A percentile compares a stretch with the other conserved stretches of the same genome.
These are phyloP conservation scores for Omphaloscelis lunosa DNA, from an alignment of 2,888 invertebrate species.

Conservation along the genomic window DNA sequence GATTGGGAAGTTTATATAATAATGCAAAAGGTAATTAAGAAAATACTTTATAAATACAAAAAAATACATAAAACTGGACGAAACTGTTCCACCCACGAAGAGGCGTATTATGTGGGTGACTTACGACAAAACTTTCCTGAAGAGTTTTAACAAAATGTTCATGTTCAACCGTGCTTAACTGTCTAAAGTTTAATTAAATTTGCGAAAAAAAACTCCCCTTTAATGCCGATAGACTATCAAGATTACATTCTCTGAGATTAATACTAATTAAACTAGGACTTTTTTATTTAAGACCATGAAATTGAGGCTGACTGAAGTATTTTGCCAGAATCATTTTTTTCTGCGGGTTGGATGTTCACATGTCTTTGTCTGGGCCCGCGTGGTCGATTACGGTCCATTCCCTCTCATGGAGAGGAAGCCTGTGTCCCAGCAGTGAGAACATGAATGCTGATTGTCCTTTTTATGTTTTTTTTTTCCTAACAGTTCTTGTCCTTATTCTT, in stretches of 20 bases:
- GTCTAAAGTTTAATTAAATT: conserved; percentile 77
- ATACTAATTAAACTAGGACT: conserved; percentile 58
- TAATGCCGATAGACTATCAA: conserved; percentile 65
- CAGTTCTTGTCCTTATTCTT: background rate
- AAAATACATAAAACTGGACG: conserved; percentile 32
- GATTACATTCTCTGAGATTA: conserved; percentile 66
- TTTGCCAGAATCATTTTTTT: background rate
- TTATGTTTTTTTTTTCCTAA: background rate
- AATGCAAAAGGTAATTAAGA: conserved; percentile 13
- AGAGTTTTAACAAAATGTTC: conserved; percentile 66
- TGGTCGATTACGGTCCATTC: no score
- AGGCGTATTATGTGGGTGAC: conserved; percentile 60
- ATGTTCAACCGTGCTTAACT: conserved; percentile 67
- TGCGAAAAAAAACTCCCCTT: conserved; percentile 67
- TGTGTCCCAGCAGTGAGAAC: no score
- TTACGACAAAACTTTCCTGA: conserved; percentile 66
- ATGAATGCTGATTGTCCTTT: no score
- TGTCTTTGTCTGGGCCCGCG: no score
- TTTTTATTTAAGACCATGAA: conserved; percentile 31
- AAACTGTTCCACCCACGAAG: conserved; percentile 28
- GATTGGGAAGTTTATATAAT: background rate
- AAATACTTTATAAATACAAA: conserved; percentile 41
- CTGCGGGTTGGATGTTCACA: no score
- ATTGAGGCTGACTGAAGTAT: background rate
- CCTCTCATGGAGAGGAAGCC: no score